Evolutionary conservation across 2,888 invertebrate genomes (phyloP).

Genomic region (Lasioglossum vierecki): DNA sequence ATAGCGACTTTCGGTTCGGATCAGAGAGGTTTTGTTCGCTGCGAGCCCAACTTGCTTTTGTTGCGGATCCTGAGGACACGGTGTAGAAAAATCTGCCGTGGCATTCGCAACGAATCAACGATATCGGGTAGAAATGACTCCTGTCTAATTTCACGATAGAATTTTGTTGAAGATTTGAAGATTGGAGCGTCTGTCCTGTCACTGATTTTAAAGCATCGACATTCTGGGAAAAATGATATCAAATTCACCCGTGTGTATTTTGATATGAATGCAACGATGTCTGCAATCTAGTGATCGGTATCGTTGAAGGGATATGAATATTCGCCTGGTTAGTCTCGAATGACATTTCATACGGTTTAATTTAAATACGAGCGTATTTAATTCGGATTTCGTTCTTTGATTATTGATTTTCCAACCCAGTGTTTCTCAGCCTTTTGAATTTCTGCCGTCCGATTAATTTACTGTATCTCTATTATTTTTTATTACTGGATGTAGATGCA

Average conservation of each 20-base stretch:
- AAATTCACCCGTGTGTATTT: neutral
- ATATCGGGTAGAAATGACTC: neutral
- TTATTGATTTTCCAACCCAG: neutral
- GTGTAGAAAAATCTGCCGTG: neutral
- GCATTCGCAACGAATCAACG: neutral
- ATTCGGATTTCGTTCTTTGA: neutral
- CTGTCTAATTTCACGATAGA: neutral
- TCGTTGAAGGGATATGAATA: neutral
- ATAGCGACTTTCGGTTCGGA: neutral
- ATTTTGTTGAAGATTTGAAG: neutral
- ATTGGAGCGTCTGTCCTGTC: neutral
- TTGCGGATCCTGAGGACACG: neutral
- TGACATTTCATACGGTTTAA: neutral
- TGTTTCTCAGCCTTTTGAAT: neutral
- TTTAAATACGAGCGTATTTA: neutral
- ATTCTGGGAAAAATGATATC: neutral
- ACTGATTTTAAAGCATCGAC: neutral
- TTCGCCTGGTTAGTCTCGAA: neutral
- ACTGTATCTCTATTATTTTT: neutral
- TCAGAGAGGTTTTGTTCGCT: neutral
- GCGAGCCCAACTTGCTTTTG: neutral
- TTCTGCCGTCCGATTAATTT: neutral
- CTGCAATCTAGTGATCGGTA: neutral
- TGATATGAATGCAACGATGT: neutral
- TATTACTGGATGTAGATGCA: neutral